These are phyloP conservation scores for Pseudochaenichthys georgianus DNA, from an alignment of 2,797 vertebrate genomes.

Conservation along the genomic window DNA sequence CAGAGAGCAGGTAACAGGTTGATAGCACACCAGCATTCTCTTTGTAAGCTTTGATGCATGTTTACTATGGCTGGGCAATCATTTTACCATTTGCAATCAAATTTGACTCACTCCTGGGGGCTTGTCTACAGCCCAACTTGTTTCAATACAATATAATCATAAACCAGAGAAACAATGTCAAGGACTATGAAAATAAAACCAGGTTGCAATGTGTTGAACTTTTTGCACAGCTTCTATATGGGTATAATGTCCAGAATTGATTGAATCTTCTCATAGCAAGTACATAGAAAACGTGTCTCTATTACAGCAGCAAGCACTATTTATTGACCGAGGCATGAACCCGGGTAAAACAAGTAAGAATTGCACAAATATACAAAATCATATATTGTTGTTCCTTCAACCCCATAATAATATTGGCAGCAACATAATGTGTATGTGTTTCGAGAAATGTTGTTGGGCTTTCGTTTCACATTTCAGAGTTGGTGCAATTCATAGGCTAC, in stretches of 20 bases:
- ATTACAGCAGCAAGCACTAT: neutral
- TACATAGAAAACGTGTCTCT: neutral
- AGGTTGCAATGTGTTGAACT: neutral
- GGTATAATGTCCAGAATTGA: neutral
- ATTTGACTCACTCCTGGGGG: neutral
- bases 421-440: slow-evolving; percentile 13
- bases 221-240: neutral
- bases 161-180: neutral
- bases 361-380: neutral
- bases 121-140: neutral
- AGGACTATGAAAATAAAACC: neutral
- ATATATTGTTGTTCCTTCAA: neutral
- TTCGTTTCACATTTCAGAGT: slow-evolving; percentile 41
- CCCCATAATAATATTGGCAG: slow-evolving; percentile 2
- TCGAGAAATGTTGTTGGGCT: slow-evolving; percentile 4
- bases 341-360: neutral
- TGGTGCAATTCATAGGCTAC: slow-evolving; percentile 27
- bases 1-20: neutral
- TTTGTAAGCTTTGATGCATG: neutral
- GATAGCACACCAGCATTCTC: neutral
- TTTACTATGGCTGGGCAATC: neutral
- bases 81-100: neutral
- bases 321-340: neutral
- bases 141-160: neutral
- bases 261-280: neutral